Evolutionary conservation across 1,140 invertebrate species (phyloP), one percentile per base, ranked within the genome.

Genomic region (Argopecten irradians): DNA sequence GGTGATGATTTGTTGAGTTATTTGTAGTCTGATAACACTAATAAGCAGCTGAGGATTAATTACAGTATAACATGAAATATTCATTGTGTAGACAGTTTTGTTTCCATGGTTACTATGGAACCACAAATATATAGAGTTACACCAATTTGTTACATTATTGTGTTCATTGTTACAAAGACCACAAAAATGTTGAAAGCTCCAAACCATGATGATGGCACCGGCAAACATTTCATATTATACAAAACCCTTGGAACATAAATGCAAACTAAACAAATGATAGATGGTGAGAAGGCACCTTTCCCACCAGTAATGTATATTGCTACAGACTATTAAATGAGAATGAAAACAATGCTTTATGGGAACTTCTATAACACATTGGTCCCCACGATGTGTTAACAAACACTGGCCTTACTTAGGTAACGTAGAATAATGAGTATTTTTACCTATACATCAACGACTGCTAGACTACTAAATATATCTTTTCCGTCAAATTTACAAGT

Each of bases 371-470:
- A 71, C 22, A n/a, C 28, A 71, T 71, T 71, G n/a, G 55, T 71
- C 55, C 55, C n/a, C 55, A 28, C n/a, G 7, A 16, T 71, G 55
- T 28, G n/a, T 71, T 71, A 71, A 46, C 2, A 16, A 28, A 71
- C 55, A 71, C 55, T 71, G 55, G 55, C 55, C 55, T 71, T 71
- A 71, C 55, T 71, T 71, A 71, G 55, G 5, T 71, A 71, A 71
- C n/a, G 13, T 8, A 28, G 16, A 71, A 1, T n/a, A 71, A 71
- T 71, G 55, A 71, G 55, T 71, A 71, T 71, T 71, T 16, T 71
- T 28, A 28, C 55, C 55, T 28, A 71, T 71, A 28, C 22, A 71
- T 28, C n/a, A 71, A 71, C n/a, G 28, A 3, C 13, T 71, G n/a
- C n/a, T 16, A 16, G 22, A 28, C 22, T 71, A 28, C 2, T 13